Percentiles rank a stretch among this genome's conserved stretches.
These are phyloP conservation scores for Drosophila melanica DNA, from an alignment of 1,140 invertebrate species.

Conservation along the genomic window DNA sequence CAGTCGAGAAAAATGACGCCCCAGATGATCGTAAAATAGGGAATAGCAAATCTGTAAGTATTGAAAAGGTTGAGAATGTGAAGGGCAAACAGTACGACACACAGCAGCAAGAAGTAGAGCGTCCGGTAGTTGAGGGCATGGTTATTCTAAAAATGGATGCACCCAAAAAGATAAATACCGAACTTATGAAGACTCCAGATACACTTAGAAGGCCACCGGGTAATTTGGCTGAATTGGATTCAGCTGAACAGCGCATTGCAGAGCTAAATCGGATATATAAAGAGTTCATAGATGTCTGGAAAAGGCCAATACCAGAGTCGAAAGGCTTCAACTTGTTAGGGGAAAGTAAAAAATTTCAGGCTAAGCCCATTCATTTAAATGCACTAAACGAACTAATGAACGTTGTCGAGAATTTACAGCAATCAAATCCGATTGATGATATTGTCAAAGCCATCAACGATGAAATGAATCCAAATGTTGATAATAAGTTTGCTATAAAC, in stretches of 20 bases:
- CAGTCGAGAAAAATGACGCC: conserved; percentile 2
- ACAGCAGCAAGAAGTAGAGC: not conserved
- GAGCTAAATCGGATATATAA: conserved; percentile 52
- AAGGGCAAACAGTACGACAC: not conserved
- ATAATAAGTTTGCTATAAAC: not conserved
- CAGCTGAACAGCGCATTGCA: conserved; percentile 1
- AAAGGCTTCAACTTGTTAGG: not conserved
- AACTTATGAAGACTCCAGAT: no score
- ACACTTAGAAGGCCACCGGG: not conserved
- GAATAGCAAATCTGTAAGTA: not conserved
- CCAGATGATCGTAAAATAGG: not conserved
- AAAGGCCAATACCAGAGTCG: not conserved
- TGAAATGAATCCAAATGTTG: conserved; percentile 27
- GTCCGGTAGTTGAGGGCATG: not conserved
- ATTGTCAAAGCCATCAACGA: conserved; percentile 52
- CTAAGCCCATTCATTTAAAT: conserved; percentile 14
- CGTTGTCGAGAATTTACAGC: conserved; percentile 39
- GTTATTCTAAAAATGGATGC: conserved; percentile 18
- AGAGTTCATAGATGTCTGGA: conserved; percentile 31
- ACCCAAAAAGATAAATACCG: not conserved
- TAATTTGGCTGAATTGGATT: not conserved
- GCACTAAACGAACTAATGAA: conserved; percentile 49
- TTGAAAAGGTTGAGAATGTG: not conserved
- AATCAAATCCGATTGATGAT: conserved; percentile 43
- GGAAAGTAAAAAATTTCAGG: not conserved